Evolutionary conservation across 2,113 vertebrate species (phyloP).

Genomic region (Peromyscus leucopus): DNA sequence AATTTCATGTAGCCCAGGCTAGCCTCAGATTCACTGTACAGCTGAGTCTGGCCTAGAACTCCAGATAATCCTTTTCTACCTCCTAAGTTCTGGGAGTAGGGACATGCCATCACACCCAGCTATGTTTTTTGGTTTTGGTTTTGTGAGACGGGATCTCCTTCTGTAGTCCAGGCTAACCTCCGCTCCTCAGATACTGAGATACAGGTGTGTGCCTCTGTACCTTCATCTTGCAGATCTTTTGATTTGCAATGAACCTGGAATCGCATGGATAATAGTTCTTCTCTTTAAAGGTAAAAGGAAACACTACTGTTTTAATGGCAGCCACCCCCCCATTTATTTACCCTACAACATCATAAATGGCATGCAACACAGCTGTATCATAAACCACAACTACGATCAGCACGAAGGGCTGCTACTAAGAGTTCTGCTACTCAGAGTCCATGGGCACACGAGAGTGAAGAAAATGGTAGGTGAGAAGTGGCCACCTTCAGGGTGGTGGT

Average conservation of each 20-base stretch:
- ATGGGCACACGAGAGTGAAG: not conserved
- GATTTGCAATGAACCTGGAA: not conserved
- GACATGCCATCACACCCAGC: rapidly evolving
- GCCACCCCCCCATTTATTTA: not conserved
- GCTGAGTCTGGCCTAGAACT: not conserved
- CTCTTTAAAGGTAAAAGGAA: not conserved
- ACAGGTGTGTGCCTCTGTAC: not conserved
- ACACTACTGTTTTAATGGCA: not conserved
- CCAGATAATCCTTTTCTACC: not conserved
- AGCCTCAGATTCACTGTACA: not conserved
- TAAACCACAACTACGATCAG: not conserved
- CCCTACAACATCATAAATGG: not conserved
- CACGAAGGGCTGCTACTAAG: not conserved
- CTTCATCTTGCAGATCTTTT: not conserved
- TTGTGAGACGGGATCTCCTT: not conserved
- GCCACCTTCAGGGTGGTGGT: not conserved
- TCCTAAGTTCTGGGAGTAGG: not conserved
- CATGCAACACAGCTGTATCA: not conserved
- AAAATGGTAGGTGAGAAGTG: not conserved
- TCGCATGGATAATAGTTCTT: slow-evolving; percentile 15
- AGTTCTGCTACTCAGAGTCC: not conserved
- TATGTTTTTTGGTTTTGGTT: not conserved
- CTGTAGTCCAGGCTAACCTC: not conserved
- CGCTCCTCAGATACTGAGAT: not conserved
- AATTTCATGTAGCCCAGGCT: not conserved